phyloP scores from a whole-genome alignment of 2,888 invertebrate genomes.

The Xestia rhomboidea region DNA sequence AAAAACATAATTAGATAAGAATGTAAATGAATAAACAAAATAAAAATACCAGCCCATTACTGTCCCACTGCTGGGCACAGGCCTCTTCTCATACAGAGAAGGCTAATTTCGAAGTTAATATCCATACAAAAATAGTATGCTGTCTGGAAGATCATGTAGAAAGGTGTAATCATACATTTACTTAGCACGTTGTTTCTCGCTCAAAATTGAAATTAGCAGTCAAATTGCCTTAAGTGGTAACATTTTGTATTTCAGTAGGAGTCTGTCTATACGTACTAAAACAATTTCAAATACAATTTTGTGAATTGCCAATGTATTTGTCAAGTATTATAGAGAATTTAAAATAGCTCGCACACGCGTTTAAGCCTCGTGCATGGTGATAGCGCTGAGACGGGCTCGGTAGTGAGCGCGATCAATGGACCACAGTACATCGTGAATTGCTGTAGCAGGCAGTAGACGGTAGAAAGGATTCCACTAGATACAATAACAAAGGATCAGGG shows the following conservation, averaged over 20 bases:
- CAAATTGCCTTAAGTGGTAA: not conserved
- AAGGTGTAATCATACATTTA: not conserved
- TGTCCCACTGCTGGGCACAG: too few species aligned
- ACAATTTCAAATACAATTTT: constrained; percentile 1
- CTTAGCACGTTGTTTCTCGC: not conserved
- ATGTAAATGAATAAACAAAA: too few species aligned
- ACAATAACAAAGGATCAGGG: not conserved
- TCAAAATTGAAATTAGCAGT: not conserved
- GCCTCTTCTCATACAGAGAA: too few species aligned
- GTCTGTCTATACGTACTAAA: not conserved
- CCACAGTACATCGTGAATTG: not conserved
- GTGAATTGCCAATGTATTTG: not conserved
- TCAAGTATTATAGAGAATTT: not conserved
- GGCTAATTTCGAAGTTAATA: too few species aligned
- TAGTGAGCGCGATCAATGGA: too few species aligned
- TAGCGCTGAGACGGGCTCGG: too few species aligned
- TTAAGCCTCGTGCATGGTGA: not conserved
- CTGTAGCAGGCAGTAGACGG: not conserved
- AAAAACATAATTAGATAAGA: too few species aligned
- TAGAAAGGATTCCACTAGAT: not conserved
- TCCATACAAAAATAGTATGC: not conserved
- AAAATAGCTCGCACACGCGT: not conserved
- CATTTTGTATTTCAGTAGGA: not conserved
- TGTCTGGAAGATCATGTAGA: not conserved
- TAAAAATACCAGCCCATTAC: too few species aligned